phyloP scores from a whole-genome alignment of 2,113 vertebrate genomes.

The Himantopus leucocephalus region DNA sequence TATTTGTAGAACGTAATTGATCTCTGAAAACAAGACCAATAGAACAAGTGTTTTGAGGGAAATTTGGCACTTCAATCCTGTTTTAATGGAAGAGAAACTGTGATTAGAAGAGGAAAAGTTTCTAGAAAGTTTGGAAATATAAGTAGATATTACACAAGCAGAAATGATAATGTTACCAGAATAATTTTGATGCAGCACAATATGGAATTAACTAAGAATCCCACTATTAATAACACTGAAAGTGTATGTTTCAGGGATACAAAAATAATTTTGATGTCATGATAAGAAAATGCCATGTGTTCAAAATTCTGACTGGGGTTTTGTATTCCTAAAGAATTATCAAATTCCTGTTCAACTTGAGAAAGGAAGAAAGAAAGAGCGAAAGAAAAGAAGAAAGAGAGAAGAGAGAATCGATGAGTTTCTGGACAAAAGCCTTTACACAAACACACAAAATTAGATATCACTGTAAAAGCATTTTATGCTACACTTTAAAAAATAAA shows the following conservation, averaged over 20 bases:
- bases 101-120: not conserved
- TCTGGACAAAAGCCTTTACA: not conserved
- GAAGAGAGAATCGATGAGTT: not conserved
- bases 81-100: not conserved
- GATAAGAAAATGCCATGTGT: not conserved
- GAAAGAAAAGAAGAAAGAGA: not conserved
- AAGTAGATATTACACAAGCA: not conserved
- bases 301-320: not conserved
- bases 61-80: not conserved
- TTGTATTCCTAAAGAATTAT: not conserved
- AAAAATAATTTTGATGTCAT: not conserved
- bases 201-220: not conserved
- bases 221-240: not conserved
- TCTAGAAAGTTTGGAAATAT: not conserved
- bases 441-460: not conserved
- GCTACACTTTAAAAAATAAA: not conserved
- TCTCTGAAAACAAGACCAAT: not conserved
- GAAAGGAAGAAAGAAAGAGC: not conserved
- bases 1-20: not conserved
- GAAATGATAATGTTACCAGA: not conserved
- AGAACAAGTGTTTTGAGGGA: not conserved
- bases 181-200: not conserved
- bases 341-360: not conserved
- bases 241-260: not conserved
- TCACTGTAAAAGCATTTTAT: not conserved